Conservation (phyloP, 2,113 vertebrate species). For the Petaurus breviceps region DNA sequence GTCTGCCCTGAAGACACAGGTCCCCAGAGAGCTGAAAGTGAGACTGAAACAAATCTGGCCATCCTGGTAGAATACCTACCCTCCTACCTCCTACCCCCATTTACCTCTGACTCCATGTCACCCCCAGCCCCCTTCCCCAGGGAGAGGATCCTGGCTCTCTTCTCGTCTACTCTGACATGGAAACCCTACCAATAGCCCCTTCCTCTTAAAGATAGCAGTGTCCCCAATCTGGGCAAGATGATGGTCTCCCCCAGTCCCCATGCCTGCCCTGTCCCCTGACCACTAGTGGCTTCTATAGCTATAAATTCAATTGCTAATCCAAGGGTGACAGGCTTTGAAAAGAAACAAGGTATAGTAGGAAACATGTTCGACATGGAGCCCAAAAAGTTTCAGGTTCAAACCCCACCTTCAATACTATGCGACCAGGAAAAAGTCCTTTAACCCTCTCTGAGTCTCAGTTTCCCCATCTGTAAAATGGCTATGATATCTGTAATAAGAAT, state of each 20-base stretch:
- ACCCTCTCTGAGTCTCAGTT: slow-evolving; percentile 37
- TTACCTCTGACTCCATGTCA: not conserved
- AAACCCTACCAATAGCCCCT: not conserved
- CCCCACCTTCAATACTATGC: not conserved
- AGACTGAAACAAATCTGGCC: not conserved
- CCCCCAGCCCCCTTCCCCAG: not conserved
- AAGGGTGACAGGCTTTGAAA: too few relatives aligned
- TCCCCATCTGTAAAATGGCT: slow-evolving; percentile 13
- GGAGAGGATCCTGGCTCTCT: not conserved
- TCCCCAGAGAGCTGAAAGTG: not conserved
- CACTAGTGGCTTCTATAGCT: not conserved
- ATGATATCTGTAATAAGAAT: not conserved
- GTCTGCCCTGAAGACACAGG: not conserved
- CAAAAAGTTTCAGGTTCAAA: not conserved
- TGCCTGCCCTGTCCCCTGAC: not conserved
- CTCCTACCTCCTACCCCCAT: not conserved
- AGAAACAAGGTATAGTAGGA: not conserved
- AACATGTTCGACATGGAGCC: not conserved
- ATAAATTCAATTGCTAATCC: not conserved
- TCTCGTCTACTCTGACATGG: not conserved
- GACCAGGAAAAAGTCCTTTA: not conserved
- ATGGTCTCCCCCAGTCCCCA: too few relatives aligned
- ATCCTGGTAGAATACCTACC: not conserved
- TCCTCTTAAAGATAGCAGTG: not conserved
- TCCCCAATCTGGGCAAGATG: not conserved